Conservation (phyloP, 2,888 invertebrate genomes). For the Platerodrilus igneus region DNA sequence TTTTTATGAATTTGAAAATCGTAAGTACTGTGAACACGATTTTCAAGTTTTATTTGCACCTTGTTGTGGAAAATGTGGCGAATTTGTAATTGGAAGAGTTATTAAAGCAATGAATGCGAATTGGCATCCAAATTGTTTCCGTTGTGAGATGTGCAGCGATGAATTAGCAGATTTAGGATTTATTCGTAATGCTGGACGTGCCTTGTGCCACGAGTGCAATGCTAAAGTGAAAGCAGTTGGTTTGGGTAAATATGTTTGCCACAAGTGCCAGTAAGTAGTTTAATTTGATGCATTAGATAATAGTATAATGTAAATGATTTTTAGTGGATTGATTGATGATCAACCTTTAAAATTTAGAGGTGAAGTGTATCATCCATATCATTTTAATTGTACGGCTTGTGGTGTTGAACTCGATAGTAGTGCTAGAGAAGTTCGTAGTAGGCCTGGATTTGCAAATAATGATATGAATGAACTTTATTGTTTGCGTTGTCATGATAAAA, state of each 20-base stretch:
- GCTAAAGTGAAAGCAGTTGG: constrained; percentile 93
- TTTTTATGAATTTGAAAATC: constrained; percentile 97
- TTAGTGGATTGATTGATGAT: constrained; percentile 84
- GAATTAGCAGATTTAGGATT: constrained; percentile 96
- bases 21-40: constrained; percentile 99
- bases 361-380: constrained; percentile 98
- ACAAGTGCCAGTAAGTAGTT: constrained; percentile 89
- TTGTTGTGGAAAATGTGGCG: constrained; percentile 72
- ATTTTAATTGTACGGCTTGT: constrained; percentile 94
- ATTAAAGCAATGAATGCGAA: constrained; percentile 99
- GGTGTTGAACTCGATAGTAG: constrained; percentile 91
- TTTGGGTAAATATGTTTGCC: constrained; percentile 93
- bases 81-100: constrained; percentile 97
- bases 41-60: constrained; percentile 91
- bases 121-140: constrained; percentile 98
- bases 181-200: constrained; percentile 82
- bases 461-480: constrained; percentile 96
- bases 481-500: constrained; percentile 96
- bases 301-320: constrained; percentile 26
- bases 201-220: constrained; percentile 95
- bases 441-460: constrained; percentile 84
- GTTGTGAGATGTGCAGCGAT: constrained; percentile 87
- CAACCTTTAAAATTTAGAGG: constrained; percentile 88
- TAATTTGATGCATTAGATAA: background rate
- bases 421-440: constrained; percentile 90